Base-by-base conservation (phyloP, 2,113 vertebrate genomes). In the Phalacrocorax aristotelis region DNA sequence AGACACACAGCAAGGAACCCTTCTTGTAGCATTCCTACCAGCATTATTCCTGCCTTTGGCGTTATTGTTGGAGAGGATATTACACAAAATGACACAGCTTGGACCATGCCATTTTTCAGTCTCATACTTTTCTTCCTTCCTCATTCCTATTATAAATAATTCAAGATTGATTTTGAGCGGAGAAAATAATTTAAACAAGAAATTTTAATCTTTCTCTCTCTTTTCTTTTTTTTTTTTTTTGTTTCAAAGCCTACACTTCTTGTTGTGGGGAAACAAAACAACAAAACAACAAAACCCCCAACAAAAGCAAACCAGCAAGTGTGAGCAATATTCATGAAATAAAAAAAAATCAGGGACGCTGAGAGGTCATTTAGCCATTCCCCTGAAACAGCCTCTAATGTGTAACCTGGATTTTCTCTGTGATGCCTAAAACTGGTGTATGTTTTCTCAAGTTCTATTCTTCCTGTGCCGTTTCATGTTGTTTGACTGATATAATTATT, bases 111-210 rank as follows among this genome's bases (percentile, higher is more conserved):
- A 57, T 62, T 91, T 96, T 93, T 62, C 76, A 20, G 42, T 68
- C n/a, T 74, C 46, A 12, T 81, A 55, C 7, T 69, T 94, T 80
- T 94, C 21, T 61, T 89, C 29, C n/a, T 91, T 89, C 22, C 29
- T 6, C 1, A 5, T 52, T 88, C 13, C 5, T 61, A 29, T 78
- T 48, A 79, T 3, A 12, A 89, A 87, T 91, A 94, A 95, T 89
- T 93, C 42, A 79, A 40, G 32, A 82, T 19, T 38, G 57, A 93
- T 85, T 87, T 91, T 93, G 71, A 83, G 27, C 12, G 90, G 32
- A 75, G 17, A 79, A 94, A 95, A 96, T 64, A 84, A 93, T 80
- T 93, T 78, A 55, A 94, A 82, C 9, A 93, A 84, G 20, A 3
- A 68, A 64, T 68, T 89, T 91, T 76, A 22, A 20, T 54, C 12